phyloP scores from a whole-genome alignment of 2,888 invertebrate species.

The Oscheius onirici region DNA sequence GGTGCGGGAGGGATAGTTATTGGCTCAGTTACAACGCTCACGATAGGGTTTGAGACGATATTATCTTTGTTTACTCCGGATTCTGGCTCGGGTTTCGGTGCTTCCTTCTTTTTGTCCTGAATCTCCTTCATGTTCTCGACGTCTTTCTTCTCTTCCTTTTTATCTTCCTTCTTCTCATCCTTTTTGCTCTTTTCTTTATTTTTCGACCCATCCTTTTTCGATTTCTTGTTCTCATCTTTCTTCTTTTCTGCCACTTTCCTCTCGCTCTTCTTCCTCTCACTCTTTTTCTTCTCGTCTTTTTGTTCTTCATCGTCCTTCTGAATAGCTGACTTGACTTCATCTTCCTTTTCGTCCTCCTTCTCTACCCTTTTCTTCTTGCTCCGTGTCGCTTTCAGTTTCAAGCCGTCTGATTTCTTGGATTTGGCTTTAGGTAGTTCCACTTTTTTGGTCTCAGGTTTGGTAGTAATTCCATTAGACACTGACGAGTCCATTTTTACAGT shows the following conservation, averaged over 20 bases:
- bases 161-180: background rate
- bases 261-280: background rate
- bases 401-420: background rate
- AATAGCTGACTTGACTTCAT: no score
- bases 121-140: background rate
- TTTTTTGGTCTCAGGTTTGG: no score
- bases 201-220: background rate
- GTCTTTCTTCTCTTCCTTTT: background rate
- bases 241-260: background rate
- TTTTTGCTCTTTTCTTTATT: background rate
- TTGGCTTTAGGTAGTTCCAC: background rate
- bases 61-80: background rate
- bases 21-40: constrained; percentile 3
- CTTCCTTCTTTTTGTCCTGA: background rate
- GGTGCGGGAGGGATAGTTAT: background rate
- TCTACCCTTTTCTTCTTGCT: background rate
- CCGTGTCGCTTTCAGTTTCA: background rate
- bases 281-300: background rate
- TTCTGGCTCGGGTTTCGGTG: background rate
- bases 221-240: background rate
- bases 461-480: no score
- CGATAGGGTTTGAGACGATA: constrained; percentile 6
- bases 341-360: background rate
- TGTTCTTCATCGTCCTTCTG: no score
- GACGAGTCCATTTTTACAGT: background rate